Conservation (phyloP, 2,113 vertebrate genomes). For the Microtus montanus region DNA sequence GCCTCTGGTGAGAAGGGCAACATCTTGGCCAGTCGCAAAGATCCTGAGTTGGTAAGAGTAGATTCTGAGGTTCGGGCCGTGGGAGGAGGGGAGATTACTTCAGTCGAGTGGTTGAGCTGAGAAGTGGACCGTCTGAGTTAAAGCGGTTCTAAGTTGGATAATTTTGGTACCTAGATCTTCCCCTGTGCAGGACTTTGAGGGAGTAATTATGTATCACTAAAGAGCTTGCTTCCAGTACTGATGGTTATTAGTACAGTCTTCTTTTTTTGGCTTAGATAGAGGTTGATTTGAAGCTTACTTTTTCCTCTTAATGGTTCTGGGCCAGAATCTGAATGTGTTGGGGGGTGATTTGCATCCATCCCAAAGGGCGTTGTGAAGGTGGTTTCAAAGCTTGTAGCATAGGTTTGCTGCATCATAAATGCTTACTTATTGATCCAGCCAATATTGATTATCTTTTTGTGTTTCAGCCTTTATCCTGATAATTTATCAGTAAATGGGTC, state of each 20-base stretch:
- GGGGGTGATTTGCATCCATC: background rate
- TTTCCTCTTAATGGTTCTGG: background rate
- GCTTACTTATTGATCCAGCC: background rate
- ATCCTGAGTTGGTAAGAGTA: slow-evolving; percentile 94
- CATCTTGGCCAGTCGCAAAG: slow-evolving; percentile 97
- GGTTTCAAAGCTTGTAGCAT: background rate
- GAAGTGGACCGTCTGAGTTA: background rate
- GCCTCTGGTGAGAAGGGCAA: slow-evolving; percentile 94
- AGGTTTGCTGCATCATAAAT: background rate
- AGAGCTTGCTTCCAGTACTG: background rate
- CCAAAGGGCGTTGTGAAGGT: background rate
- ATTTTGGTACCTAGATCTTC: background rate
- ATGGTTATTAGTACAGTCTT: background rate
- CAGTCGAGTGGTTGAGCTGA: background rate
- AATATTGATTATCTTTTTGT: background rate
- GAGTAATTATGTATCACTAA: background rate
- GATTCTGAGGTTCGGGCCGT: background rate
- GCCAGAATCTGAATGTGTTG: background rate
- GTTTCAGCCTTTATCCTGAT: background rate
- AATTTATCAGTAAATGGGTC: background rate
- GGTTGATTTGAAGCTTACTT: background rate
- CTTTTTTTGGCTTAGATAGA: background rate
- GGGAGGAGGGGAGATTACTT: background rate
- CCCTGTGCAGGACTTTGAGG: background rate
- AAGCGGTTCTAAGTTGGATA: background rate